These are phyloP conservation scores for Drosophila paramelanica DNA, from an alignment of 2,888 invertebrate genomes.

Conservation along the genomic window DNA sequence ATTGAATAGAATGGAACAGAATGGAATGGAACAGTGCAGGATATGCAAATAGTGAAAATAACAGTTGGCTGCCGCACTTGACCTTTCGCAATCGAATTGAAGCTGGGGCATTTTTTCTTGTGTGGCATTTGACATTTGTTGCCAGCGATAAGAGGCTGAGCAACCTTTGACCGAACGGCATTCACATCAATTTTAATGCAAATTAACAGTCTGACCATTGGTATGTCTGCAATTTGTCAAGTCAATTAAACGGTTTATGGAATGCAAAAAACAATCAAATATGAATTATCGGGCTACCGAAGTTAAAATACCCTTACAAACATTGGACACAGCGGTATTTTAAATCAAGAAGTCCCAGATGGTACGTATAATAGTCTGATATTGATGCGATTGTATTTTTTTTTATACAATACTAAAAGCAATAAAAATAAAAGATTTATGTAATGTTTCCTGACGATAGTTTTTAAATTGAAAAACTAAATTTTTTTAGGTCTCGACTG, in stretches of 20 bases:
- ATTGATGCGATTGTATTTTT: too few species aligned
- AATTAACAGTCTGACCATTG: background rate
- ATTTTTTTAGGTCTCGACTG: too few species aligned
- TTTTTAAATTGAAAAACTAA: too few species aligned
- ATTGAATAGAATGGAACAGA: slow-evolving; percentile 5
- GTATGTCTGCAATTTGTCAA: background rate
- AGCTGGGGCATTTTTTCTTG: background rate
- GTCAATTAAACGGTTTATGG: background rate
- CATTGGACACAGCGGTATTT: too few species aligned
- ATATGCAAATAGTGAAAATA: slow-evolving; percentile 53
- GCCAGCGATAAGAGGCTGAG: background rate
- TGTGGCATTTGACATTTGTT: slow-evolving; percentile 9
- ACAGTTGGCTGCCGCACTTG: slow-evolving; percentile 32
- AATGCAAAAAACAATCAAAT: background rate
- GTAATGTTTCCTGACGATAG: too few species aligned
- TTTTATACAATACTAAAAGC: too few species aligned
- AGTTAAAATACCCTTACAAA: too few species aligned
- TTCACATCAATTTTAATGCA: slow-evolving; percentile 6
- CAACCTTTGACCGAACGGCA: slow-evolving; percentile 8
- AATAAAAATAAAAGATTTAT: too few species aligned
- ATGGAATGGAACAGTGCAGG: slow-evolving; percentile 28
- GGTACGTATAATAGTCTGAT: too few species aligned
- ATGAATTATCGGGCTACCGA: too few species aligned
- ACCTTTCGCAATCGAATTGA: slow-evolving; percentile 26
- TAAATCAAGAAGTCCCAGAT: too few species aligned